phyloP scores from a whole-genome alignment of 2,797 vertebrate genomes.

The Enteromius radiatus region DNA sequence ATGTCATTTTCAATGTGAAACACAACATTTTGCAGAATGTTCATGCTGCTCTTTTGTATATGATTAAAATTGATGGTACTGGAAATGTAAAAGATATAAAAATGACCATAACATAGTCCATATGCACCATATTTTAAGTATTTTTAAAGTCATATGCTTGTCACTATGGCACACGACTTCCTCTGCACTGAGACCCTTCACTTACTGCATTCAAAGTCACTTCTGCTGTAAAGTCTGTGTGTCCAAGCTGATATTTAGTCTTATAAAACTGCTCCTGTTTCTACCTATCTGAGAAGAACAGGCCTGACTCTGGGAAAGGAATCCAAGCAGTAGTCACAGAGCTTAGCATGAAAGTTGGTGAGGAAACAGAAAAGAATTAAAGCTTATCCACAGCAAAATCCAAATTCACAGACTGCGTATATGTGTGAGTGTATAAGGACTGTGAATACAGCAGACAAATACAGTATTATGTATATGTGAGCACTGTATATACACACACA shows the following conservation, averaged over 20 bases:
- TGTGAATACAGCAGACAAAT: constrained; percentile 4
- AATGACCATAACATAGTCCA: neutral
- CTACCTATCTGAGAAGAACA: constrained; percentile 43
- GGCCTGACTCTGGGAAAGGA: constrained; percentile 19
- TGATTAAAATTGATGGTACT: neutral
- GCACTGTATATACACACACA: neutral
- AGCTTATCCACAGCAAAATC: constrained; percentile 31
- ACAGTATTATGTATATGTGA: neutral
- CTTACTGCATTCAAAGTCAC: neutral
- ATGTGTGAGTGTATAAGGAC: neutral
- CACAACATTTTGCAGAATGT: neutral
- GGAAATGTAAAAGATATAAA: neutral
- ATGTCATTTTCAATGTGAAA: neutral
- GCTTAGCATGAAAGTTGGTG: constrained; percentile 26
- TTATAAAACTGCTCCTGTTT: constrained; percentile 12
- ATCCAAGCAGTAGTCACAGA: constrained; percentile 8
- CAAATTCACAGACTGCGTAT: constrained; percentile 5
- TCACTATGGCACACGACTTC: neutral
- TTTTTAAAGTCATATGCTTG: neutral
- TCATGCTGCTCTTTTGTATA: neutral
- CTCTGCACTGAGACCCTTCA: neutral
- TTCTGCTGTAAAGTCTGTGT: constrained; percentile 7
- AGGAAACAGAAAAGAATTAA: constrained; percentile 39
- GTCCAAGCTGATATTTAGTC: constrained; percentile 20
- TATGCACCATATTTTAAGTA: neutral